phyloP scores from a whole-genome alignment of 2,888 invertebrate genomes.

The Sclerodermus sp. region DNA sequence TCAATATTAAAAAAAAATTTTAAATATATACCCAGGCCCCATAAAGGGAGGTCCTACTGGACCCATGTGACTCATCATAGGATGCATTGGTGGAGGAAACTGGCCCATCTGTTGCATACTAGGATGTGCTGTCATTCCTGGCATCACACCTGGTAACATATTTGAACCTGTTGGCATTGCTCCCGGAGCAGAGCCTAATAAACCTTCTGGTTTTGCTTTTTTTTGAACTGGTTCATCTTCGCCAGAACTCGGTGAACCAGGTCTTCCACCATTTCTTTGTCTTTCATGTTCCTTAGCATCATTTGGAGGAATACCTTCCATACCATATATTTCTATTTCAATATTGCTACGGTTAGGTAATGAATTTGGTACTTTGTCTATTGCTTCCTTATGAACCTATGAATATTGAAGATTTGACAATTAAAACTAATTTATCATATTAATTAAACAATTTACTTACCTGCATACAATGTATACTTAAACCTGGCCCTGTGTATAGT shows the following conservation, averaged over 20 bases:
- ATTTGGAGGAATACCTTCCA: slow-evolving; percentile 98
- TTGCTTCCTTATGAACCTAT: slow-evolving; percentile 98
- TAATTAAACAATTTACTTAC: slow-evolving; percentile 56
- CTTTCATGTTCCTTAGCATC: slow-evolving; percentile 94
- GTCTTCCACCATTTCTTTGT: slow-evolving; percentile 72
- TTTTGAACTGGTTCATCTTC: slow-evolving; percentile 83
- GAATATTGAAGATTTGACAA: not conserved
- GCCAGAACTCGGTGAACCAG: slow-evolving; percentile 79
- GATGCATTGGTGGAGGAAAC: slow-evolving; percentile 63
- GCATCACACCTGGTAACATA: slow-evolving; percentile 71
- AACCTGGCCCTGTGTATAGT: slow-evolving; percentile 95
- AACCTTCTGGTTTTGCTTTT: slow-evolving; percentile 72
- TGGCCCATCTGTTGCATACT: slow-evolving; percentile 65
- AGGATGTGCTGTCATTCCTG: slow-evolving; percentile 59
- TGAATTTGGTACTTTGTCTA: slow-evolving; percentile 99
- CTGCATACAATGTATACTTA: slow-evolving; percentile 99
- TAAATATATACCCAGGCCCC: slow-evolving; percentile 62
- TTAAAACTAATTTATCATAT: not conserved
- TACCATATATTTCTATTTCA: slow-evolving; percentile 99
- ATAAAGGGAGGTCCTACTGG: slow-evolving; percentile 78
- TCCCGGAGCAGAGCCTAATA: slow-evolving; percentile 67
- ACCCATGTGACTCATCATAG: slow-evolving; percentile 67
- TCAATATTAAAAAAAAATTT: slow-evolving; percentile 2
- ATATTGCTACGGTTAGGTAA: slow-evolving; percentile 96
- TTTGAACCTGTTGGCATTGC: slow-evolving; percentile 64